Conservation (phyloP, 2,113 vertebrate species). For the Cyanoramphus novaezelandiae region DNA sequence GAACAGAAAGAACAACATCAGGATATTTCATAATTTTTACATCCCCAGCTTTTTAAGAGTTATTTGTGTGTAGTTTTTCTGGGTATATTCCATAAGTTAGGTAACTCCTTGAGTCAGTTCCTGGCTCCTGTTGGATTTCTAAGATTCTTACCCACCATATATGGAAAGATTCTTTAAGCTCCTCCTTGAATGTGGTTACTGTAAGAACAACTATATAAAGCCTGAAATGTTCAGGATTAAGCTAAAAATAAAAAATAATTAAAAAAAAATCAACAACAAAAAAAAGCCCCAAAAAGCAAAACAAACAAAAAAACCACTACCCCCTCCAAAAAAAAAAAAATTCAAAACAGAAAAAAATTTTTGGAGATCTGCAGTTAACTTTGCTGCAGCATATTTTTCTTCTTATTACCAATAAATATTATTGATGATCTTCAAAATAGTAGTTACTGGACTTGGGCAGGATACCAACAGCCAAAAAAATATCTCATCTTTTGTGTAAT, state of each 20-base stretch:
- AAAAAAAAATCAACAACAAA: too few species aligned
- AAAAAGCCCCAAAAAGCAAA: background rate
- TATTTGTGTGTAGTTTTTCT: background rate
- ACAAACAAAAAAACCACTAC: too few species aligned
- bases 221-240: background rate
- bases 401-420: background rate
- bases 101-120: background rate
- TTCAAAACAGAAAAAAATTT: background rate
- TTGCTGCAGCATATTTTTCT: background rate
- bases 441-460: background rate
- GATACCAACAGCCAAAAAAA: background rate
- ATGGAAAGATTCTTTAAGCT: fast-evolving
- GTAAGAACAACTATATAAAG: background rate
- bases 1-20: background rate
- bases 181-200: background rate
- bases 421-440: background rate
- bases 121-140: background rate
- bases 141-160: background rate
- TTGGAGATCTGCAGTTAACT: background rate
- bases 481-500: background rate
- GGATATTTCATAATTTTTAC: background rate
- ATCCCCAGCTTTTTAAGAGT: background rate
- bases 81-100: background rate
- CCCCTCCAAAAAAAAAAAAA: background rate
- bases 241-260: fast-evolving